Base-by-base conservation (phyloP, 35 echinoderm and acorn worm genomes). In the Ptychodera flava region DNA sequence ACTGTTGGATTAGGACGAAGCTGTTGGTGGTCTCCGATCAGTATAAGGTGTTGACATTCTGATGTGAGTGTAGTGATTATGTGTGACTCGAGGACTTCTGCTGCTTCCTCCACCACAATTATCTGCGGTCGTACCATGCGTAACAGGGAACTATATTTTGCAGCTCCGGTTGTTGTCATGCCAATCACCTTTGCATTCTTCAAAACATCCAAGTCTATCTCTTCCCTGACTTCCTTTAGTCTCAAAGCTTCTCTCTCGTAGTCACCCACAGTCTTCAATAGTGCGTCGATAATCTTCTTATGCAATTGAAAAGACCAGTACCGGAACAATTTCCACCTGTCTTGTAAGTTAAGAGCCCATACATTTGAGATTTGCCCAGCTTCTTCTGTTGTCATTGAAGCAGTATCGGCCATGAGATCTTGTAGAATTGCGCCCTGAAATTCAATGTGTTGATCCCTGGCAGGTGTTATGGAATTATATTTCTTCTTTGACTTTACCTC, bases 21-120 rank as follows among this genome's bases (percentile, higher is more conserved):
- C 87, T 97, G 95, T 78, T 97, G 92, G 78, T 97, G 95, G 79
- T 97, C 95, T 29, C 95, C 95, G 28, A 97, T 97, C 0, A 97
- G 81, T 80, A 97, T 93, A 0, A 97, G 86, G 31, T 97, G 95
- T 81, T 93, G 30, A 77, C 92, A 93, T n/a, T 79, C 31, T 1
- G 80, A 33, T 80, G 52, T 89, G n/a, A 94, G 53, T 28, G 86
- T 80, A 1, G 93, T 91, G 10, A 94, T 78, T 35, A 94, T 91
- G 36, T 97, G 95, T 38, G 95, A 81, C 82, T 97, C 95, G 1
- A 97, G 78, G 35, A 97, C 85, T 85, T 97, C 95, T 15, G 95
- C 95, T 35, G 95, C 95, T 83, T 99, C 96, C 79, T 99, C 96
- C 0, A 99, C 92, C 28, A 99, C 80, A 1, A 99, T 87, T 34